Evolutionary conservation across 2,888 invertebrate species (phyloP).

Genomic region (Dynastes hyllus): DNA sequence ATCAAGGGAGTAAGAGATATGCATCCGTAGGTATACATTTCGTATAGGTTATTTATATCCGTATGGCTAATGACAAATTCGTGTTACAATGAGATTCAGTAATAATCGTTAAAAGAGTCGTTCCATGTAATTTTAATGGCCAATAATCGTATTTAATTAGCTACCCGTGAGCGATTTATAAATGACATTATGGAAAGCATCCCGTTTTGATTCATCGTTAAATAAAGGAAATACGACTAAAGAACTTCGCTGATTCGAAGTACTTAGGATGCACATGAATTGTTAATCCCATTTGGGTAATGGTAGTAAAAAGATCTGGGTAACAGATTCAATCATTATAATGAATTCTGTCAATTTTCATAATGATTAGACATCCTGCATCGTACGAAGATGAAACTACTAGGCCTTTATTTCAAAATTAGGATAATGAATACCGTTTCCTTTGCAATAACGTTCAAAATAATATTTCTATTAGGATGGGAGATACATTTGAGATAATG

Average conservation of each 20-base stretch:
- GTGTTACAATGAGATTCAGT: constrained; percentile 4
- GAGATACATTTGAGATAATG: too few relatives aligned
- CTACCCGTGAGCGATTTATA: constrained; percentile 27
- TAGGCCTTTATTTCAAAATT: neutral
- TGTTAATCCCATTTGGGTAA: constrained; percentile 6
- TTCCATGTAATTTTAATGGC: constrained; percentile 32
- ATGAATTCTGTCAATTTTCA: constrained; percentile 15
- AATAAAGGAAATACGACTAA: constrained; percentile 26
- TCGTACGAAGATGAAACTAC: neutral
- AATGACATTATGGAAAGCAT: constrained; percentile 21
- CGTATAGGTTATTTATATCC: neutral
- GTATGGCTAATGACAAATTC: constrained; percentile 22
- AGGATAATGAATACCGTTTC: too few relatives aligned
- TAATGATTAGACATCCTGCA: neutral
- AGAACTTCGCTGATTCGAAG: neutral
- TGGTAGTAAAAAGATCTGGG: neutral
- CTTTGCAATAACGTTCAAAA: too few relatives aligned
- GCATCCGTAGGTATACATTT: neutral
- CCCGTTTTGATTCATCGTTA: neutral
- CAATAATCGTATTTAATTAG: constrained; percentile 37
- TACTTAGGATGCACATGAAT: constrained; percentile 1
- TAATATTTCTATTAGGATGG: too few relatives aligned
- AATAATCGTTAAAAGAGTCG: constrained; percentile 26
- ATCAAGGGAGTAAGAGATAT: neutral
- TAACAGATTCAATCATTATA: constrained; percentile 13